A percentile compares a stretch with the other conserved stretches of the same genome.
Evolutionary conservation across 2,888 invertebrate genomes (phyloP).

Genomic region (Pyrrhia umbra): DNA sequence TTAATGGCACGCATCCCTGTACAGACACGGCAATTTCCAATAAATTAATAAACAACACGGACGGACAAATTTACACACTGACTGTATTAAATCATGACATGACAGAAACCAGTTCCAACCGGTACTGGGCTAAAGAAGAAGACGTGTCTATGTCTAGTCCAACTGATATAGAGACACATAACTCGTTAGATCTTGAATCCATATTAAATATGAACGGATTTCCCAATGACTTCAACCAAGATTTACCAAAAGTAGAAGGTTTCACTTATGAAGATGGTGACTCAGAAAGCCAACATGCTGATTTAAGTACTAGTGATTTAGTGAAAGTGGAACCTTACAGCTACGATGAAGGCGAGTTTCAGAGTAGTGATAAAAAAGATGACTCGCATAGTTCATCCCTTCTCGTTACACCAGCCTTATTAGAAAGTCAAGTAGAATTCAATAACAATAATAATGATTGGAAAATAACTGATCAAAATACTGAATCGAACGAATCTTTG

Average conservation of each 20-base stretch:
- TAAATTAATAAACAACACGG: slow-evolving; percentile 91
- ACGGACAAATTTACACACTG: slow-evolving; percentile 95
- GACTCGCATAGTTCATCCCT: slow-evolving; percentile 80
- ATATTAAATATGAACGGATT: slow-evolving; percentile 93
- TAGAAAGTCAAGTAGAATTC: slow-evolving; percentile 89
- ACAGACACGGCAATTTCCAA: slow-evolving; percentile 87
- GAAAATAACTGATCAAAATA: slow-evolving; percentile 94
- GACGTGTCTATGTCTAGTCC: slow-evolving; percentile 91
- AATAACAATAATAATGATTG: slow-evolving; percentile 95
- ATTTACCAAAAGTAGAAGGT: slow-evolving; percentile 92
- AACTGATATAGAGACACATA: slow-evolving; percentile 90
- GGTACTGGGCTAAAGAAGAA: slow-evolving; percentile 92
- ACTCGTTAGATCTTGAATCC: slow-evolving; percentile 94
- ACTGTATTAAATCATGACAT: slow-evolving; percentile 95
- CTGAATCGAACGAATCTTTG: slow-evolving; percentile 93
- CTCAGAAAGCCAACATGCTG: slow-evolving; percentile 94
- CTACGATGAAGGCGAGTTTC: slow-evolving; percentile 84
- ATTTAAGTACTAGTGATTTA: slow-evolving; percentile 91
- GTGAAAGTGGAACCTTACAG: slow-evolving; percentile 85
- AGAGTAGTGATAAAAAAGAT: slow-evolving; percentile 83
- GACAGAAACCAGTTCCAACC: slow-evolving; percentile 92
- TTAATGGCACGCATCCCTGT: slow-evolving; percentile 87
- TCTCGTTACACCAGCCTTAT: slow-evolving; percentile 87
- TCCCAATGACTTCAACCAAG: slow-evolving; percentile 90
- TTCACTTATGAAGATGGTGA: slow-evolving; percentile 95